Evolutionary conservation across 2,113 vertebrate species (phyloP).

Genomic region (Chunga burmeisteri): DNA sequence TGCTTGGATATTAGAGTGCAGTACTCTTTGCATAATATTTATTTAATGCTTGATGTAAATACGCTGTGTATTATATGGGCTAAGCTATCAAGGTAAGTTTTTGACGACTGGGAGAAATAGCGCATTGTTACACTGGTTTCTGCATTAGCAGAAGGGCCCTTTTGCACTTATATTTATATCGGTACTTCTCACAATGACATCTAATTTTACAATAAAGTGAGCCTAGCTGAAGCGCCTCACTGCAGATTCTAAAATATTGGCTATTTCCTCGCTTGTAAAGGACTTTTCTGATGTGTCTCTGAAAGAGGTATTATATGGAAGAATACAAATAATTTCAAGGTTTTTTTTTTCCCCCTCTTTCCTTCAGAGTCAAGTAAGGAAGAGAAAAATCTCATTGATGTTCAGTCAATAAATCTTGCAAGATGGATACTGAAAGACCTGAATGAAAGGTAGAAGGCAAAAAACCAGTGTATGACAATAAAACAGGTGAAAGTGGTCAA

Average conservation of each 20-base stretch:
- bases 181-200: conserved; percentile 73
- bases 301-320: conserved; percentile 67
- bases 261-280: conserved; percentile 71
- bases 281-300: conserved; percentile 68
- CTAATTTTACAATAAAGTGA: conserved; percentile 79
- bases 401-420: conserved; percentile 4
- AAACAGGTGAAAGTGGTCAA: background rate
- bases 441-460: background rate
- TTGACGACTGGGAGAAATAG: conserved; percentile 57
- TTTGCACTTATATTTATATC: conserved; percentile 75
- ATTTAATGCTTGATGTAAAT: conserved; percentile 75
- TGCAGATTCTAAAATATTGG: conserved; percentile 73
- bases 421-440: background rate
- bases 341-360: background rate
- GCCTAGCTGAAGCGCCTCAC: conserved; percentile 61
- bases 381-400: conserved; percentile 41
- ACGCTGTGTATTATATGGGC: conserved; percentile 53
- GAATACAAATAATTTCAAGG: conserved; percentile 71
- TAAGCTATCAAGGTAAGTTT: conserved; percentile 58
- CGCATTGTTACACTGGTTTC: conserved; percentile 64
- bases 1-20: conserved; percentile 58
- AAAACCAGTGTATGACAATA: background rate
- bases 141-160: conserved; percentile 68
- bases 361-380: conserved; percentile 7
- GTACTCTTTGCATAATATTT: conserved; percentile 72